phyloP scores from a whole-genome alignment of 1,140 invertebrate genomes.

The Drosophila virilis region DNA sequence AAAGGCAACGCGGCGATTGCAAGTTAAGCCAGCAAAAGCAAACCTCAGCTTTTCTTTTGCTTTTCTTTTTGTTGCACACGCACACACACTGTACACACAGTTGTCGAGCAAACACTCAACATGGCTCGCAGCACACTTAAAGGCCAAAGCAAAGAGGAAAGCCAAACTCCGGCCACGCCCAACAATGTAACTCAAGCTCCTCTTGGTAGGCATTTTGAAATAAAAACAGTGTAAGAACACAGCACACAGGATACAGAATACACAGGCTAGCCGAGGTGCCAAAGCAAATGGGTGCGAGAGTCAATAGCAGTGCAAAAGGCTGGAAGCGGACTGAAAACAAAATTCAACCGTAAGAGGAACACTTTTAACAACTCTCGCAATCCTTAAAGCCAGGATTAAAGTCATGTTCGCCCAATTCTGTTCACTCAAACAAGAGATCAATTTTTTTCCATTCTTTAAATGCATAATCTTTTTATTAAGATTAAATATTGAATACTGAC shows the following conservation, averaged over 20 bases:
- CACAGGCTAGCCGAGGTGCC: slow-evolving; percentile 1
- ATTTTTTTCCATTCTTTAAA: not conserved
- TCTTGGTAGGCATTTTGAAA: not conserved
- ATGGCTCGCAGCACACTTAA: not conserved
- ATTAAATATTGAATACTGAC: too few relatives aligned
- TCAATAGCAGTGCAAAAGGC: slow-evolving; percentile 2
- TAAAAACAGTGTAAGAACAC: slow-evolving; percentile 2
- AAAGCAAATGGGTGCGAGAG: slow-evolving; percentile 13
- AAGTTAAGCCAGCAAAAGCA: slow-evolving; percentile 1
- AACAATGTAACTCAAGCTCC: slow-evolving; percentile 7
- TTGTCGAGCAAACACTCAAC: slow-evolving; percentile 2
- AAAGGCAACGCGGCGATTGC: slow-evolving; percentile 9
- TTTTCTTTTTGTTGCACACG: not conserved
- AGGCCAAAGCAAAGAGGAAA: not conserved
- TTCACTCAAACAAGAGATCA: not conserved
- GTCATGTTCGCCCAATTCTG: too few relatives aligned
- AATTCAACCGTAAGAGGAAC: not conserved
- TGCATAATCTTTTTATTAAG: not conserved
- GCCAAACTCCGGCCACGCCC: slow-evolving; percentile 5
- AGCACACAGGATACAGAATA: not conserved
- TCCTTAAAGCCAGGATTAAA: too few relatives aligned
- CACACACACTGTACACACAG: not conserved
- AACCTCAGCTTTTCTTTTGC: slow-evolving; percentile 11
- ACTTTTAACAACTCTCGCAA: too few relatives aligned
- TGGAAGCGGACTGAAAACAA: not conserved